Conservation (phyloP, 1,140 invertebrate species). For the Tenebrio molitor region DNA sequence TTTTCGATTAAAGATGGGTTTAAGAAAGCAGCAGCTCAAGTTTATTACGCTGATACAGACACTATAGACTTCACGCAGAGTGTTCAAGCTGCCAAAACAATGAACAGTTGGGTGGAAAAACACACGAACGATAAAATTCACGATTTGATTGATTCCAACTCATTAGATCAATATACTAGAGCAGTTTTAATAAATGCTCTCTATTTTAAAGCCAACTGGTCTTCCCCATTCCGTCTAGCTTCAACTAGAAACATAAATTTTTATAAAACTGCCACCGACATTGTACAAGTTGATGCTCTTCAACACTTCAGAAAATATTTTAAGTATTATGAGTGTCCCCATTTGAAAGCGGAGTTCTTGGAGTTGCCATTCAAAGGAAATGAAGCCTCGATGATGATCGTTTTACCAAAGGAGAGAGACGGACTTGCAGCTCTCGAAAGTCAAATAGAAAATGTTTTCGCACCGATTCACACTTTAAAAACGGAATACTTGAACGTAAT, state of each 20-base stretch:
- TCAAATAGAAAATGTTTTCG: slow-evolving; percentile 54
- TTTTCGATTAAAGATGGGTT: slow-evolving; percentile 58
- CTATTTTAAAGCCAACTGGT: not conserved
- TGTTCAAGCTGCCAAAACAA: slow-evolving; percentile 58
- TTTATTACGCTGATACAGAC: slow-evolving; percentile 70
- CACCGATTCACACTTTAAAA: slow-evolving; percentile 48
- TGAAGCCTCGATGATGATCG: slow-evolving; percentile 73
- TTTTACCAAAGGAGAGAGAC: slow-evolving; percentile 75
- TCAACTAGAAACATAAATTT: slow-evolving; percentile 13
- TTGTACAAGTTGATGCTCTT: slow-evolving; percentile 75
- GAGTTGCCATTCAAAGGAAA: slow-evolving; percentile 73
- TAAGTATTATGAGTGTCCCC: slow-evolving; percentile 67
- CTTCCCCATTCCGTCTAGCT: not conserved
- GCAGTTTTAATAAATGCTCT: not conserved
- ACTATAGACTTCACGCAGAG: slow-evolving; percentile 70
- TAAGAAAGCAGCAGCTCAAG: slow-evolving; percentile 65
- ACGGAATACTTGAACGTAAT: slow-evolving; percentile 54
- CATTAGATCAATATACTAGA: not conserved
- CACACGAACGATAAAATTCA: not conserved
- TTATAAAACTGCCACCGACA: slow-evolving; percentile 61
- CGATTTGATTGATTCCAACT: not conserved
- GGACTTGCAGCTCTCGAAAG: slow-evolving; percentile 66
- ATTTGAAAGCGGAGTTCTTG: slow-evolving; percentile 70
- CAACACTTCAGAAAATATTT: slow-evolving; percentile 69
- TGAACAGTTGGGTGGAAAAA: slow-evolving; percentile 3